phyloP scores from a whole-genome alignment of 2,888 invertebrate species.

The Ethmia dodecea region DNA sequence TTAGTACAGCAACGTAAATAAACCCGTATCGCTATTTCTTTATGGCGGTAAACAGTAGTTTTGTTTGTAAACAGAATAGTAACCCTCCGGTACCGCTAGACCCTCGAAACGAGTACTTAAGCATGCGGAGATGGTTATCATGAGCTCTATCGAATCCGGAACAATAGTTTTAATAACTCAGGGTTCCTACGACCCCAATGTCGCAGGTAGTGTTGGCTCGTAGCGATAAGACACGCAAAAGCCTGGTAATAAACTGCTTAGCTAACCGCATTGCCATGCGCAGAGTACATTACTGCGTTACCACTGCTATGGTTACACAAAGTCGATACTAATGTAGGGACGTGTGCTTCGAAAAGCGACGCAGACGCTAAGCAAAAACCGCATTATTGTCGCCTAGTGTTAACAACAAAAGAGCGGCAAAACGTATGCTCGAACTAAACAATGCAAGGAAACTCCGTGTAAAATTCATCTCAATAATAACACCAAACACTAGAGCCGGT shows the following conservation, averaged over 20 bases:
- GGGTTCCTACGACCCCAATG: constrained; percentile 48
- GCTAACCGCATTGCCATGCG: constrained; percentile 2
- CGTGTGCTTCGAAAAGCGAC: constrained; percentile 22
- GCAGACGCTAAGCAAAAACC: constrained; percentile 22
- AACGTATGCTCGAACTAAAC: constrained; percentile 36
- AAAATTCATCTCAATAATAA: too few species aligned
- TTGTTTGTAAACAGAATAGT: constrained; percentile 30
- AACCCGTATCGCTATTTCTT: too few species aligned
- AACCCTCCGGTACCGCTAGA: constrained; percentile 26
- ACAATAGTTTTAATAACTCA: constrained; percentile 48
- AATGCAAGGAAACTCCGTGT: constrained; percentile 37
- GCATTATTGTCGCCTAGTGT: constrained; percentile 23
- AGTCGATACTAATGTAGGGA: constrained; percentile 19
- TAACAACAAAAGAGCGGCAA: constrained; percentile 36
- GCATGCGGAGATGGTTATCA: constrained; percentile 44
- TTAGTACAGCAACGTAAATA: too few species aligned
- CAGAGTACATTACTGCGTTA: constrained; percentile 12
- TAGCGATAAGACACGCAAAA: constrained; percentile 53
- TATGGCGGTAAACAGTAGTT: too few species aligned
- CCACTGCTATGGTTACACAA: constrained; percentile 1
- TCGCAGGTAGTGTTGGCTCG: constrained; percentile 35
- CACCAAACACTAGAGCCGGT: constrained; percentile 15
- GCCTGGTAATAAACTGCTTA: constrained; percentile 9
- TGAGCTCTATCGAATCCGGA: constrained; percentile 45
- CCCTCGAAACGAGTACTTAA: constrained; percentile 25